A percentile compares a stretch with the other conserved stretches of the same genome.
phyloP scores from a whole-genome alignment of 2,888 invertebrate species.

The Papilio elwesi region DNA sequence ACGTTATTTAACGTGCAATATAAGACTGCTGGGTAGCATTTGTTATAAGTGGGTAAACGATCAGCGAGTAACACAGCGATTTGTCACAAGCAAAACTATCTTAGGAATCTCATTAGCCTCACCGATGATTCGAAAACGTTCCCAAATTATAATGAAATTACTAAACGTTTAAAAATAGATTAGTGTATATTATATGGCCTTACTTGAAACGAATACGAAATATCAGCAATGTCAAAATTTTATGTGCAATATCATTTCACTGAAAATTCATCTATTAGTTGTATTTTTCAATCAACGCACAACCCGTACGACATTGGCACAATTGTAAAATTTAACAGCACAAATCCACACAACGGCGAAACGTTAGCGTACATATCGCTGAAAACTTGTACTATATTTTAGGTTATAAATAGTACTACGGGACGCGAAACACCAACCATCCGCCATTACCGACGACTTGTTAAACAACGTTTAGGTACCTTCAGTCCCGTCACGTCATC shows the following conservation, averaged over 20 bases:
- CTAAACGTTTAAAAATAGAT: conserved; percentile 84
- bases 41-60: conserved; percentile 56
- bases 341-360: conserved; percentile 80
- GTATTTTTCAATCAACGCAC: conserved; percentile 76
- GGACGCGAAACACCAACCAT: conserved; percentile 83
- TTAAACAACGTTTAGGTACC: conserved; percentile 69
- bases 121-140: conserved; percentile 77
- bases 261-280: conserved; percentile 75
- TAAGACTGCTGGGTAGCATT: conserved; percentile 67
- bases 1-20: conserved; percentile 82
- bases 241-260: conserved; percentile 84
- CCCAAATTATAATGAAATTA: conserved; percentile 83
- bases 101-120: conserved; percentile 78
- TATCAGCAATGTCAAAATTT: conserved; percentile 84
- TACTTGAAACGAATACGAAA: conserved; percentile 84
- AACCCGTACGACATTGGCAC: conserved; percentile 80
- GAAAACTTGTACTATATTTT: conserved; percentile 84
- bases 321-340: conserved; percentile 79
- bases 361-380: conserved; percentile 84
- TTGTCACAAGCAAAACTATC: conserved; percentile 77
- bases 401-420: conserved; percentile 85
- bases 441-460: conserved; percentile 83
- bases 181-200: conserved; percentile 84
- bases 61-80: conserved; percentile 70
- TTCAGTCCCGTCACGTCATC: conserved; percentile 80